A percentile compares a stretch with the other conserved stretches of the same genome.
These are phyloP conservation scores for Eidolon helvum DNA, from an alignment of 2,113 vertebrate genomes.

Conservation along the genomic window DNA sequence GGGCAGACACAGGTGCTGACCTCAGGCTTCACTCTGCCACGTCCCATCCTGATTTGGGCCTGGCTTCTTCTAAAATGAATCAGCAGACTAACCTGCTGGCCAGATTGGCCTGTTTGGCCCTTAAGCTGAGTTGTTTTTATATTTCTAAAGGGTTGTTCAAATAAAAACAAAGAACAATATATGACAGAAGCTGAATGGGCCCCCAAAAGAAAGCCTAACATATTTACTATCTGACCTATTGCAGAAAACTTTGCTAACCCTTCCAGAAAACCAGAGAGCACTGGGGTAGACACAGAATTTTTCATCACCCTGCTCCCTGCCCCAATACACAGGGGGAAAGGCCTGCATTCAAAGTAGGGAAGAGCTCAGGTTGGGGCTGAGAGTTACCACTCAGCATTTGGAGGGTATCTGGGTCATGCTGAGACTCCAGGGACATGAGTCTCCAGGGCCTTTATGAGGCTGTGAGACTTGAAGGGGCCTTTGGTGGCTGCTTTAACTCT, in stretches of 20 bases:
- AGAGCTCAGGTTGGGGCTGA: neutral
- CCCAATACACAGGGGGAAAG: neutral
- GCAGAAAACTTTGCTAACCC: neutral
- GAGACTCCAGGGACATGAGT: neutral
- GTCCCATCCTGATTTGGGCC: neutral
- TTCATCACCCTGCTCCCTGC: neutral
- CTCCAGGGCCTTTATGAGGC: neutral
- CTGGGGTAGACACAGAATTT: neutral
- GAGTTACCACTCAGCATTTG: neutral
- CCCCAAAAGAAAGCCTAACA: neutral
- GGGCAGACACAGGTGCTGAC: neutral
- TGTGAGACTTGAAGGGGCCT: constrained; percentile 7
- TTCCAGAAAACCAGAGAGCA: neutral
- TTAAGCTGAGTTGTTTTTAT: constrained; percentile 22
- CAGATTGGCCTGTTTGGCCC: neutral
- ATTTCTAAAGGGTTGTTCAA: constrained; percentile 22
- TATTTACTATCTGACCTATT: constrained; percentile 21
- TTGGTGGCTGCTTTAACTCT: constrained; percentile 8
- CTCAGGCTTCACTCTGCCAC: neutral
- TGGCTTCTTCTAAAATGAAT: neutral
- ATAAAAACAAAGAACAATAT: constrained; percentile 47
- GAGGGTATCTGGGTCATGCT: neutral
- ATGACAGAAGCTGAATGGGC: neutral
- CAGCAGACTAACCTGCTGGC: neutral
- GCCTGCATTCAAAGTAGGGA: neutral